These are phyloP conservation scores for Cyprinus carpio DNA, from an alignment of 2,113 vertebrate species.

Conservation along the genomic window DNA sequence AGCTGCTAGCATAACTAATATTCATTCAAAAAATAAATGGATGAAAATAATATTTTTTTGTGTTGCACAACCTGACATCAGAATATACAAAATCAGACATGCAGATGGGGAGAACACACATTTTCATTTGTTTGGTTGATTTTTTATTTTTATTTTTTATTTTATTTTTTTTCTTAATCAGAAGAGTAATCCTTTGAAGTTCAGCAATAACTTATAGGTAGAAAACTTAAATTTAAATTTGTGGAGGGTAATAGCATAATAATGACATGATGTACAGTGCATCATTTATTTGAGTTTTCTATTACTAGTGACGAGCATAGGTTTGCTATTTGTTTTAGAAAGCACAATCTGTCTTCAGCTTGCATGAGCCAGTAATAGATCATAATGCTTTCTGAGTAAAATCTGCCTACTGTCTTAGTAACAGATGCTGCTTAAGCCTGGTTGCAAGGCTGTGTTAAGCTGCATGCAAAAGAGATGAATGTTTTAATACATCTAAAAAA, in stretches of 20 bases:
- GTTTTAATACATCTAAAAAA: not conserved
- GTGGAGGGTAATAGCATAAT: not conserved
- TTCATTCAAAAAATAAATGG: not conserved
- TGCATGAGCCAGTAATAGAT: not conserved
- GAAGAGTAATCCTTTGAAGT: not conserved
- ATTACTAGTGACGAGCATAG: not conserved
- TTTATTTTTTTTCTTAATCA: not conserved
- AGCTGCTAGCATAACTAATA: constrained; percentile 18
- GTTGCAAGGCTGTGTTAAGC: constrained; percentile 7
- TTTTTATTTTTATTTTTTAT: not conserved
- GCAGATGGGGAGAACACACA: not conserved
- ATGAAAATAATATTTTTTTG: not conserved
- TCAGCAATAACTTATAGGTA: not conserved
- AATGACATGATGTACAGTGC: not conserved
- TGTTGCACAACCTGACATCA: constrained; percentile 36
- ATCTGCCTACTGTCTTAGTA: constrained; percentile 16
- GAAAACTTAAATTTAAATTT: not conserved
- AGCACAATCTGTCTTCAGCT: constrained; percentile 20
- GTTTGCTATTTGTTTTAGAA: constrained; percentile 30
- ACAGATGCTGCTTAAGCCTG: constrained; percentile 30
- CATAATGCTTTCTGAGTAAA: constrained; percentile 5
- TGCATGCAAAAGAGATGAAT: not conserved
- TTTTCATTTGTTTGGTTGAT: not conserved
- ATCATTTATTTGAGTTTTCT: not conserved
- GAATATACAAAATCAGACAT: constrained; percentile 20